Evolutionary conservation across 2,797 vertebrate species (phyloP), one percentile per base, ranked within the genome.

Genomic region (Danio kyathit): DNA sequence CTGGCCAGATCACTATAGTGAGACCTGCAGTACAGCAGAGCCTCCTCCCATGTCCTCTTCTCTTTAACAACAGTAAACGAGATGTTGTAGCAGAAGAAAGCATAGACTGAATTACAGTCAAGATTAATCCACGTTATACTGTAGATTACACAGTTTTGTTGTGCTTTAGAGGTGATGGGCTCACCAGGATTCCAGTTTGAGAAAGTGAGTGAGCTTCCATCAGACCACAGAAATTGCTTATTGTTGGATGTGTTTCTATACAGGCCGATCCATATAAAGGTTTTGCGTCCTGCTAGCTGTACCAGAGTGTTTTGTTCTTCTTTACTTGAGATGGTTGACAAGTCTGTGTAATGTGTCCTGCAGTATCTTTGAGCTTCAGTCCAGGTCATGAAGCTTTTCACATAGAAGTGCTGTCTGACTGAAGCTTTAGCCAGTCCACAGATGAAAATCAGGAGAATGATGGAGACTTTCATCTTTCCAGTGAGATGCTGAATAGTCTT

Each of bases 1-100:
- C 21, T 51, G 13, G 17, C 56, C 54, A 84, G 19, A n/a, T 52
- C 57, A 38, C 6, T 57, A 19, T 84, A 12, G 57, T 52, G 10
- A 16, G 0, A 29, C 10, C 49, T 65, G 64, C 75, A 84, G 4
- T 75, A 75, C 14, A 64, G 8, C 3, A 75, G 41, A 54, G 84
- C 80, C 7, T 83, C 67, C 1, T 63, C 66, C 84, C 81, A 85
- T 8, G 81, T 74, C 57, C 51, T 65, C 5, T 78, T 83, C 44
- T 78, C 41, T 16, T 44, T 38, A 4, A 77, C 78, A 64, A 83
- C 8, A 21, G 14, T 4, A 5, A 76, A 64, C 7, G 0, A 7
- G 8, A 5, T 44, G 2, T 10, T 48, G 2, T 59, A 21, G 54
- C 73, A 78, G 8, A 5, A 46, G 40, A 77, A 79, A 13, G 54